Evolutionary conservation across 2,113 vertebrate species (phyloP).

Genomic region (Petaurus breviceps): DNA sequence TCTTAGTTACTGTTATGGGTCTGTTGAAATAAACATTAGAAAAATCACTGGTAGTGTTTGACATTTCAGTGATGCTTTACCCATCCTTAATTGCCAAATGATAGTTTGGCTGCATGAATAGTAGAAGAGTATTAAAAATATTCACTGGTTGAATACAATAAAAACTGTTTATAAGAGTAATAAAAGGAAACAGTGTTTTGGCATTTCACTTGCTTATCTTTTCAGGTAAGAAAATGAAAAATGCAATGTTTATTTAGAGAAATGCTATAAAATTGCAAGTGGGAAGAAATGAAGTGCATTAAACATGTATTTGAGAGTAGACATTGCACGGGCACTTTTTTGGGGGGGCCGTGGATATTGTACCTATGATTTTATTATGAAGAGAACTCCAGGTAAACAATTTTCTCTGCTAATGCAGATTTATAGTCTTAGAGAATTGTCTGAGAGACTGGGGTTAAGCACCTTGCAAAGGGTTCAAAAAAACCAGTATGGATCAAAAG

Average conservation of each 20-base stretch:
- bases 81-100: conserved; percentile 9
- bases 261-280: conserved; percentile 49
- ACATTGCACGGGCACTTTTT: background rate
- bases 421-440: background rate
- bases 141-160: conserved; percentile 26
- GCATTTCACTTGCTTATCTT: conserved; percentile 32
- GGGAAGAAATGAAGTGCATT: background rate
- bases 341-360: background rate
- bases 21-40: conserved; percentile 14
- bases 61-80: background rate
- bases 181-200: conserved; percentile 16
- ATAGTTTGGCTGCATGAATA: conserved; percentile 5
- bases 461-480: background rate
- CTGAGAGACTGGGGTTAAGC: background rate
- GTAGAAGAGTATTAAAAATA: conserved; percentile 12
- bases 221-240: conserved; percentile 54
- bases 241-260: conserved; percentile 12
- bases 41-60: conserved; percentile 2
- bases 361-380: background rate
- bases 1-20: background rate
- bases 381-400: background rate
- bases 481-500: background rate
- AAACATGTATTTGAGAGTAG: background rate
- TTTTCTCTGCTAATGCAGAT: background rate
- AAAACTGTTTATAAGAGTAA: background rate